Base-by-base conservation (phyloP, 2,888 invertebrate species). In the Cyrtodaria siliqua region DNA sequence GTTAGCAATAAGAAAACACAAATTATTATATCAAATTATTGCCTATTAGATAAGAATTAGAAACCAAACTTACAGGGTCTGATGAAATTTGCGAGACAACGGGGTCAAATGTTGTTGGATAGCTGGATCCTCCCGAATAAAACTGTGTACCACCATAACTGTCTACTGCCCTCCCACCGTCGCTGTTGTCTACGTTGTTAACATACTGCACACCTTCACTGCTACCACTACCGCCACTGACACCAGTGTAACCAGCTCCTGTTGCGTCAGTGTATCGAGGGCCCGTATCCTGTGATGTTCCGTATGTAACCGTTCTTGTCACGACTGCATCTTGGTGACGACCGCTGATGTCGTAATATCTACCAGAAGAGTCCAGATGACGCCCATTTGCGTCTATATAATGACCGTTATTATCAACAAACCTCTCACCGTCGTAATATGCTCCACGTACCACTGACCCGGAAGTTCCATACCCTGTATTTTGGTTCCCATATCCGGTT, bases 61-160 rank as follows among this genome's bases (percentile, higher is more conserved):
- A n/a, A n/a, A n/a, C n/a, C 47, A 33, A n/a, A 56, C 67, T 62
- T 67, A 80, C 70, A 40, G 73, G 61, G 49, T 72, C 73, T 23
- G 66, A 53, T 2, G 76, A 80, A 53, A 80, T 73, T 18, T 69
- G 69, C 27, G 75, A 80, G 2, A 61, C 59, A 26, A 80, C 33
- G 9, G 79, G 79, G 27, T 79, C 68, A 50, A 74, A 79, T 1
- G 79, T 71, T 12, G 59, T 64, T 8, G 70, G 71, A 47, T 77
- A 71, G 14, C 56, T 69, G 29, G 47, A 24, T 9, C 68, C 67
- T 42, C 61, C 40, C 49, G 61, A 59, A 20, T 77, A 77, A 38
- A 77, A 77, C 50, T 77, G 77, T 9, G 59, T 70, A 27, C 60
- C 79, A 16, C 74, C 73, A 55, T 71, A 74, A 55, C 74, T 74